Conservation (phyloP, 2,113 vertebrate species). For the Heptranchias perlo region DNA sequence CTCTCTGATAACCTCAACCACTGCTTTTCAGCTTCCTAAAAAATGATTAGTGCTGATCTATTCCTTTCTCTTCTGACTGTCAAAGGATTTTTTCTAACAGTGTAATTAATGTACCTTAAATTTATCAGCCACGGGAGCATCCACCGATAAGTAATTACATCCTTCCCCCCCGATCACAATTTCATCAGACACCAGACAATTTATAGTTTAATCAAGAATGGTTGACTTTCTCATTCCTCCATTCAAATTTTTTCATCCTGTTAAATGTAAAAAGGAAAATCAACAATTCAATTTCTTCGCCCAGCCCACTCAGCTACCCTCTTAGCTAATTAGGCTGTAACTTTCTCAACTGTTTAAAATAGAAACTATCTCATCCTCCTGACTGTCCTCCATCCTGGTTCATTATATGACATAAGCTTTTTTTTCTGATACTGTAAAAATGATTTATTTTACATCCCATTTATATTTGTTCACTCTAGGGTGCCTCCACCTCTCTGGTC, state of each 20-base stretch:
- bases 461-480: background rate
- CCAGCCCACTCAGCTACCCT: background rate
- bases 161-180: background rate
- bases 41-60: background rate
- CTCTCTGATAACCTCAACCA: background rate
- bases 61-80: background rate
- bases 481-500: background rate
- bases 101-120: background rate
- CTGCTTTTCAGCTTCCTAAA: background rate
- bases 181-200: background rate
- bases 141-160: background rate
- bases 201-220: constrained; percentile 26
- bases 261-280: background rate
- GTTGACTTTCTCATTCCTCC: background rate
- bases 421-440: background rate
- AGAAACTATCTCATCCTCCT: background rate
- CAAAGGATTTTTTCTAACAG: background rate
- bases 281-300: background rate
- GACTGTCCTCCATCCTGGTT: background rate
- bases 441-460: background rate
- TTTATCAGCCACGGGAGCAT: background rate
- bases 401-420: background rate
- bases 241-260: background rate
- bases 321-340: background rate
- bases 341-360: constrained; percentile 1